These are phyloP conservation scores for Halocaridina rubra DNA, from an alignment of 2,888 invertebrate species.

Conservation along the genomic window DNA sequence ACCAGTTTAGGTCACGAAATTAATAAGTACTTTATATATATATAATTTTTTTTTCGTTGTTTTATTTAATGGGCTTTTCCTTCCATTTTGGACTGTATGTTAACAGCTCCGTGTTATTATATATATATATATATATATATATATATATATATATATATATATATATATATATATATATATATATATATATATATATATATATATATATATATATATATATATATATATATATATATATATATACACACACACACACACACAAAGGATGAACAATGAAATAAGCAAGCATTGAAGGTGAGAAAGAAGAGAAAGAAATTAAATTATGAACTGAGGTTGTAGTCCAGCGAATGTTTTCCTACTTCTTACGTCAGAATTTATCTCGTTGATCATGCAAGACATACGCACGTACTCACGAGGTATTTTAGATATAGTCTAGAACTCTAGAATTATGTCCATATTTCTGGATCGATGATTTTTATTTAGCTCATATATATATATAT, in stretches of 20 bases:
- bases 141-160: not conserved
- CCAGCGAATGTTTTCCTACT: too few species aligned
- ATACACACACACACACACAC: not conserved
- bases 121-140: conserved; percentile 16
- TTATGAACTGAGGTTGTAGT: too few species aligned
- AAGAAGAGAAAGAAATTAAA: not conserved
- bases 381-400: not conserved
- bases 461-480: not conserved
- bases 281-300: not conserved
- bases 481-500: not conserved
- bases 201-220: not conserved
- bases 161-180: not conserved
- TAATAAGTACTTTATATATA: too few species aligned
- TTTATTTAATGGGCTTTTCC: too few species aligned
- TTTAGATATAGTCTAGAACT: not conserved
- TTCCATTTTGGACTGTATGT: too few species aligned
- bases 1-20: too few species aligned
- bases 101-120: too few species aligned
- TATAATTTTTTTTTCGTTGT: too few species aligned
- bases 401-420: not conserved
- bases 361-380: not conserved
- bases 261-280: not conserved
- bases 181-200: not conserved
- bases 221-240: conserved; percentile 4
- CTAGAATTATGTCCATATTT: not conserved